Evolutionary conservation across 1,140 invertebrate species (phyloP), one percentile per base, ranked within the genome.

Genomic region (Dendroctonus ponderosae): DNA sequence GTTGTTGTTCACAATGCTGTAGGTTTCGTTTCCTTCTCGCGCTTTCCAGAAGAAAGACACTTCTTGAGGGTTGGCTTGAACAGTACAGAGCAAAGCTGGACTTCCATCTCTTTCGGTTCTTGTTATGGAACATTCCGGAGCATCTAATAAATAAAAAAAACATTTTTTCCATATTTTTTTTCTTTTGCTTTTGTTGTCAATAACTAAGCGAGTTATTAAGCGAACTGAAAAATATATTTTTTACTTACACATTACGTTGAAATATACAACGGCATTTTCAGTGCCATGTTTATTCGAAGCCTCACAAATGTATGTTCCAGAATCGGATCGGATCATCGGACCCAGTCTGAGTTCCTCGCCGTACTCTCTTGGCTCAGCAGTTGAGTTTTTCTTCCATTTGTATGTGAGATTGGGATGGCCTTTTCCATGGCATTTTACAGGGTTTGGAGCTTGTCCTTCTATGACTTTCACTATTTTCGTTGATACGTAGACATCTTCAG

Each of bases 41-140:
- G 93, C 83, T 70, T 86, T 88, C 93, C 93, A 96, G 39, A 81
- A 85, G 80, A 94, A 95, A 54, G 86, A 83, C n/a, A 92, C 90
- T 72, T 91, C 86, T 59, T 83, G 78, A 0, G 93, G 93, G 82
- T 94, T 94, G 37, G 91, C 92, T 46, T 84, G 80, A 2, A 89
- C 91, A 39, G 87, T 89, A 77, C 93, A 96, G 7, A 91, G 85
- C 12, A 96, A 80, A 51, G 90, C 86, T 75, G 90, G 85, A 71
- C 86, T 84, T 3, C 89, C 89, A 57, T 92, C 84, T 65, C 86
- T 83, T 75, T 89, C 86, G 42, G 84, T 84, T 67, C 87, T 84
- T 64, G 88, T 86, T 69, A 94, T 92, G 37, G 84, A 84, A 77
- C 93, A 96, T 74, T 92, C 89, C 2, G 93, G 93, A 73, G 89